Conservation (phyloP, 2,888 invertebrate species). For the Lasioglossum oenotherae region DNA sequence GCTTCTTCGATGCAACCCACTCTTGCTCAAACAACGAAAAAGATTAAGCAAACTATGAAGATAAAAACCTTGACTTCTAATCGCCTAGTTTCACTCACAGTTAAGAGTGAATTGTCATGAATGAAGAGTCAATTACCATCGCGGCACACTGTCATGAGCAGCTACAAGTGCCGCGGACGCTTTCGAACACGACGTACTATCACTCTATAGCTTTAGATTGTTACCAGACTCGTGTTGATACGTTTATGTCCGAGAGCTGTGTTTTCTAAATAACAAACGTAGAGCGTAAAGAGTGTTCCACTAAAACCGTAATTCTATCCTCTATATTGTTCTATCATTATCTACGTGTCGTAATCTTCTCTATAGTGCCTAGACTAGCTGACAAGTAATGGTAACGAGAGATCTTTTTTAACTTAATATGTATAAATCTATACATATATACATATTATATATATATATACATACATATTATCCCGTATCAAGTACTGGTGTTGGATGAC, state of each 20-base stretch:
- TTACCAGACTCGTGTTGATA: not conserved
- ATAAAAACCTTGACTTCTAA: not conserved
- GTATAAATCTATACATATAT: slow-evolving; percentile 56
- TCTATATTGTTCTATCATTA: slow-evolving; percentile 45
- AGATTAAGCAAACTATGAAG: not conserved
- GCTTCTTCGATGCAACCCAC: slow-evolving; percentile 55
- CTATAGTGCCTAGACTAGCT: slow-evolving; percentile 74
- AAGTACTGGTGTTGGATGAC: slow-evolving; percentile 81
- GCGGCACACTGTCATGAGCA: not conserved
- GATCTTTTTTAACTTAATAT: slow-evolving; percentile 53
- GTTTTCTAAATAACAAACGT: slow-evolving; percentile 23
- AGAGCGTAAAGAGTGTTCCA: slow-evolving; percentile 34
- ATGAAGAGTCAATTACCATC: slow-evolving; percentile 5
- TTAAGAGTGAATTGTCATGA: too few species aligned
- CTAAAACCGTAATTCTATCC: slow-evolving; percentile 43
- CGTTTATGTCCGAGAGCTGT: slow-evolving; percentile 6
- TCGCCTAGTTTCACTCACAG: not conserved
- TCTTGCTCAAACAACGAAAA: not conserved
- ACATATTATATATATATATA: slow-evolving; percentile 58
- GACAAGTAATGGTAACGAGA: slow-evolving; percentile 74
- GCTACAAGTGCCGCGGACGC: not conserved
- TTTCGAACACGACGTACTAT: not conserved
- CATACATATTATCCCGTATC: slow-evolving; percentile 70
- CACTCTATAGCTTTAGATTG: slow-evolving; percentile 23
- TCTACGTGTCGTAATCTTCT: slow-evolving; percentile 64